Evolutionary conservation across 1,140 invertebrate species (phyloP).

Genomic region (Hirudo medicinalis): DNA sequence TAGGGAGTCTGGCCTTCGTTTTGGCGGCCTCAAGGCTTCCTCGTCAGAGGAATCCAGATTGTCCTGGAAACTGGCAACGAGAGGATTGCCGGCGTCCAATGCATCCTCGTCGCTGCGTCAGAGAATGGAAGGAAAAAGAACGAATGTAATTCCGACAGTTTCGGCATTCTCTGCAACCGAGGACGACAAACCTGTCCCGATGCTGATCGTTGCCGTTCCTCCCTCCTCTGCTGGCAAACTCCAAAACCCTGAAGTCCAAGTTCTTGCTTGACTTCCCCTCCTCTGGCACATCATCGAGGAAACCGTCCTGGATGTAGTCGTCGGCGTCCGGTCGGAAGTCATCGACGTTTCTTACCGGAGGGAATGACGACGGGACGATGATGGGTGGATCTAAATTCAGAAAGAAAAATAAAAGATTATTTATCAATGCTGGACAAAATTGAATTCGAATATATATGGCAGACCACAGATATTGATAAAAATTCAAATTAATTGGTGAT

Average conservation of each 20-base stretch:
- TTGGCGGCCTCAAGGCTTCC: constrained; percentile 17
- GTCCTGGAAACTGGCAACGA: constrained; percentile 72
- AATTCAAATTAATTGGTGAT: too few species aligned
- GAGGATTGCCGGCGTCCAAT: constrained; percentile 54
- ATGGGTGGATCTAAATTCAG: too few species aligned
- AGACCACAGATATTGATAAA: too few species aligned
- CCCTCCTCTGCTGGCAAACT: too few species aligned
- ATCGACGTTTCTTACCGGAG: constrained; percentile 51
- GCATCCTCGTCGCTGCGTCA: constrained; percentile 56
- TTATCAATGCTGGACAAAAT: too few species aligned
- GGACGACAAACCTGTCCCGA: background rate
- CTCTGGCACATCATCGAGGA: constrained; percentile 60
- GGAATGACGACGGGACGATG: too few species aligned
- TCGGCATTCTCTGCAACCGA: background rate
- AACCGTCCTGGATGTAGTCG: constrained; percentile 56
- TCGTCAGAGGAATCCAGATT: constrained; percentile 48
- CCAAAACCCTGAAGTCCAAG: background rate
- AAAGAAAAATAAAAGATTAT: too few species aligned
- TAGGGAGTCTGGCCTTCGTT: constrained; percentile 15
- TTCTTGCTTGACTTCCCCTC: background rate
- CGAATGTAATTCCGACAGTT: background rate
- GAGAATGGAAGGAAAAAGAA: constrained; percentile 22
- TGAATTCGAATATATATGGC: too few species aligned
- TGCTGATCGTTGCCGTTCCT: background rate
- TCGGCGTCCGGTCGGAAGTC: constrained; percentile 70